A percentile compares a stretch with the other conserved stretches of the same genome.
phyloP scores from a whole-genome alignment of 2,888 invertebrate species.

The Drosophila dives region DNA sequence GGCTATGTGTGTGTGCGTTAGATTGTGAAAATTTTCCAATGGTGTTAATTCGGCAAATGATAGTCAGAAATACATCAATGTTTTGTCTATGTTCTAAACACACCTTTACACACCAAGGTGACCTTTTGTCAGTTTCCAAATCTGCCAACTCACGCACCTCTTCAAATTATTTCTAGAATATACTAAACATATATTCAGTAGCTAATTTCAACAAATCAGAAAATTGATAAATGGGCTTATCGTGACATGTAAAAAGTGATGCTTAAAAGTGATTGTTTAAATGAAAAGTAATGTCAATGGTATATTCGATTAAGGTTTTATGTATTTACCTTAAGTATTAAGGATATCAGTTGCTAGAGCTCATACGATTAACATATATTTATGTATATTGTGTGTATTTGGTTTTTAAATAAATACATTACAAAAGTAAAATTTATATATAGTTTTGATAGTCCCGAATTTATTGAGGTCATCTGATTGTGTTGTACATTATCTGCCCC shows the following conservation, averaged over 20 bases:
- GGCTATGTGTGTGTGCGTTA: slow-evolving; percentile 16
- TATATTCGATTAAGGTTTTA: background rate
- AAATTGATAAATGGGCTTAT: slow-evolving; percentile 57
- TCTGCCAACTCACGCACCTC: slow-evolving; percentile 15
- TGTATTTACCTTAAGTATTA: background rate
- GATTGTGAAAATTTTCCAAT: background rate
- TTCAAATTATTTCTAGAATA: slow-evolving; percentile 15
- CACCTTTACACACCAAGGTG: slow-evolving; percentile 49
- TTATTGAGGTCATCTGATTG: background rate
- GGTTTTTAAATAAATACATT: background rate
- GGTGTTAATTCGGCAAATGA: slow-evolving; percentile 8
- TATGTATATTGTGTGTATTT: background rate
- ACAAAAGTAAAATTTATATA: background rate
- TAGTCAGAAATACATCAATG: slow-evolving; percentile 8
- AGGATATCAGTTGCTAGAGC: background rate
- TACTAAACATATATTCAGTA: background rate
- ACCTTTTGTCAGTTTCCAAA: slow-evolving; percentile 41
- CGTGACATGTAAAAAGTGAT: slow-evolving; percentile 4
- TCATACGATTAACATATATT: too few relatives aligned
- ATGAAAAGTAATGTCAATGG: background rate
- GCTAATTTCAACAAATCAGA: background rate
- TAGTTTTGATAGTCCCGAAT: background rate
- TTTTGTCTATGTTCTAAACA: slow-evolving; percentile 6
- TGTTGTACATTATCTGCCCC: too few relatives aligned
- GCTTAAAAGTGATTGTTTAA: slow-evolving; percentile 5